Conservation (phyloP, 92 coral and sea anemone species). For the Hydrozoanthus gracilis region DNA sequence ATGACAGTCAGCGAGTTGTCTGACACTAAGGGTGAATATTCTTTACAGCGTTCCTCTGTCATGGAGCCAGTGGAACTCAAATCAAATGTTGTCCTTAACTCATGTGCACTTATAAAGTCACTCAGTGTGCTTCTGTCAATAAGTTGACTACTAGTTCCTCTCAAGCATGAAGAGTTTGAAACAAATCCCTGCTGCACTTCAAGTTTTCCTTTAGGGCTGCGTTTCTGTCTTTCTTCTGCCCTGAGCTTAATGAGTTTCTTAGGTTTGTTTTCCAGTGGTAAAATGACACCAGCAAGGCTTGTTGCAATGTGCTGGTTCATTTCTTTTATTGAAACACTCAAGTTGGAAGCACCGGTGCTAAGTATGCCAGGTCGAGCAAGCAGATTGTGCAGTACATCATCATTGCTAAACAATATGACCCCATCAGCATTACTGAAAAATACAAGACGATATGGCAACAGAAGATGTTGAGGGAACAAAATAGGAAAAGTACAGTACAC, state of each 20-base stretch:
- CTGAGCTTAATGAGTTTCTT: constrained; percentile 37
- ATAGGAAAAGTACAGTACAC: too few species aligned
- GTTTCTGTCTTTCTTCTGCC: constrained; percentile 16
- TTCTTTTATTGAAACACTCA: constrained; percentile 73
- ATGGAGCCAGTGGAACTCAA: not conserved
- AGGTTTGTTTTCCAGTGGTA: constrained; percentile 79
- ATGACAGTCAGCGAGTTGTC: constrained; percentile 52
- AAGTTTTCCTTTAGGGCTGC: not conserved
- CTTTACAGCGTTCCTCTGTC: not conserved
- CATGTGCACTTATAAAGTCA: not conserved
- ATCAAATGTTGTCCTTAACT: not conserved
- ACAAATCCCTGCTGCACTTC: not conserved
- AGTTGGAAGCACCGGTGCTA: constrained; percentile 7
- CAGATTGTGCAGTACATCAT: constrained; percentile 80
- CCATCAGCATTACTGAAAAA: constrained; percentile 80
- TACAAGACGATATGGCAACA: not conserved
- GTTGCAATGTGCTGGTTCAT: constrained; percentile 81
- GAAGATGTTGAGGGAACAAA: too few species aligned
- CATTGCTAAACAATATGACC: constrained; percentile 77
- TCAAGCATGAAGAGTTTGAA: not conserved
- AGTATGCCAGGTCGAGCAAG: constrained; percentile 55
- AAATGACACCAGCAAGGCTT: constrained; percentile 83
- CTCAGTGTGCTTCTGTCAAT: not conserved
- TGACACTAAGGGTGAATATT: constrained; percentile 10
- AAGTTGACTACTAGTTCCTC: not conserved